Base-by-base conservation (phyloP, 2,797 vertebrate species). In the Cygnus olor region DNA sequence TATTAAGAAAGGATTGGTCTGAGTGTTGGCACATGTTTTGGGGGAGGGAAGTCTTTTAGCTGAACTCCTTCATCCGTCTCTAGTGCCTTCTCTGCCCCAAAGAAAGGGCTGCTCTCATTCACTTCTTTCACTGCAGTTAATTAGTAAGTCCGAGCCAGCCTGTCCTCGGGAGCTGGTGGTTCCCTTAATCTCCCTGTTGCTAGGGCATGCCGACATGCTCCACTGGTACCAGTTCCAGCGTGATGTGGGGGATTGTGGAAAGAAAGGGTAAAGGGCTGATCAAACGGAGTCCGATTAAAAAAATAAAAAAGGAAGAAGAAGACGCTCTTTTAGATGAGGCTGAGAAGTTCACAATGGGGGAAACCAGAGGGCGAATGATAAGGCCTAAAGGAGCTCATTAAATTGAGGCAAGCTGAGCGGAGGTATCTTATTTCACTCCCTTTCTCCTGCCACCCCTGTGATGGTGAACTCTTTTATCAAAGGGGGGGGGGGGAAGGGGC, bases 141-240 rank as follows among this genome's bases (percentile, higher is more conserved):
- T 94, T 97, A 92, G 71, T 47, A 27, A 96, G 60, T 79, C 88
- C 3, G 2, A 91, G 92, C 93, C 89, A 94, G 72, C 64, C 70
- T 0, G 21, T 73, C 66, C 77, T 93, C 15, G 2, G 71, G 91
- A 90, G 79, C 63, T 90, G 64, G 80, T 74, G 49, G 84, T 85
- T 95, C 45, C 93, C 95, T 94, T 95, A 94, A 88, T 96, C 92
- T 95, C 68, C 79, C 88, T 71, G 91, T 95, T 93, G 93, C 95
- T 94, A 96, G 80, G 95, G 85, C 94, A 96, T 82, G 54, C 88
- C 34, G 95, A 96, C 80, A 96, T 85, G 89, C 95, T 95, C 73
- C 89, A 54, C 87, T 91, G 93, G 96, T 95, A 96, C 88, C 82
- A 91, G 86, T 70, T 94, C 66, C 78, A 95, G 84, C 30, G 1